Percentiles rank a stretch among this genome's conserved stretches.
These are phyloP conservation scores for Sesamia inferens DNA, from an alignment of 2,888 invertebrate species.

Conservation along the genomic window DNA sequence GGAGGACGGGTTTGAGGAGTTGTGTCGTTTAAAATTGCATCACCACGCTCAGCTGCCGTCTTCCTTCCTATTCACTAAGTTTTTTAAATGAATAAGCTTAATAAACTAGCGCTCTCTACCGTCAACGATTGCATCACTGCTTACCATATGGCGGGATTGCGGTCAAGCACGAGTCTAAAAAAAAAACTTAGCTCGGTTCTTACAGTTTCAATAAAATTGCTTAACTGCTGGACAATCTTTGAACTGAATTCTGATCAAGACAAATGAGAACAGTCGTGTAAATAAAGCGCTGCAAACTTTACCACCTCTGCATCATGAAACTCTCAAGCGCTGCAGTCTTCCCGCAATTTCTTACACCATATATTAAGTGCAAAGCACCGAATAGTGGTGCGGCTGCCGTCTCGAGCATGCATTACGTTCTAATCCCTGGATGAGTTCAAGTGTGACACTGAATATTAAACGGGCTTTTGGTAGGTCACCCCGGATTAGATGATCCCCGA, in stretches of 20 bases:
- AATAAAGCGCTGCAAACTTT: conserved; percentile 42
- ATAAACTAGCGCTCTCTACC: no score
- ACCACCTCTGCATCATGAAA: conserved; percentile 21
- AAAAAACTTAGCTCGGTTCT: no score
- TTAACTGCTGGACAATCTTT: neutral
- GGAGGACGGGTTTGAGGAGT: no score
- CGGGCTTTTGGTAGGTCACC: conserved; percentile 79
- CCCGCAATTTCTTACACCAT: conserved; percentile 28
- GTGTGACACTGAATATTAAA: conserved; percentile 86
- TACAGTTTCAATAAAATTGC: no score
- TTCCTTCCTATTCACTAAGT: no score
- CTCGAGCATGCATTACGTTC: conserved; percentile 73
- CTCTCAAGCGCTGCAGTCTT: conserved; percentile 23
- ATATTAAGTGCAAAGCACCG: conserved; percentile 58
- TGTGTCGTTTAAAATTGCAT: no score
- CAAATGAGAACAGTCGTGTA: conserved; percentile 20
- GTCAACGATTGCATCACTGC: no score
- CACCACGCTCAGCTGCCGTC: no score
- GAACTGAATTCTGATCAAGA: conserved; percentile 16
- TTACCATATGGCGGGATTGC: no score
- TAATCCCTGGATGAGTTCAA: conserved; percentile 82
- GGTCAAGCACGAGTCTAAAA: no score
- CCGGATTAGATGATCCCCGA: conserved; percentile 78
- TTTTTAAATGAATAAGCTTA: no score
- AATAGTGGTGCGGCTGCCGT: conserved; percentile 51